Evolutionary conservation across 2,113 vertebrate species (phyloP).

Genomic region (Alosa alosa): DNA sequence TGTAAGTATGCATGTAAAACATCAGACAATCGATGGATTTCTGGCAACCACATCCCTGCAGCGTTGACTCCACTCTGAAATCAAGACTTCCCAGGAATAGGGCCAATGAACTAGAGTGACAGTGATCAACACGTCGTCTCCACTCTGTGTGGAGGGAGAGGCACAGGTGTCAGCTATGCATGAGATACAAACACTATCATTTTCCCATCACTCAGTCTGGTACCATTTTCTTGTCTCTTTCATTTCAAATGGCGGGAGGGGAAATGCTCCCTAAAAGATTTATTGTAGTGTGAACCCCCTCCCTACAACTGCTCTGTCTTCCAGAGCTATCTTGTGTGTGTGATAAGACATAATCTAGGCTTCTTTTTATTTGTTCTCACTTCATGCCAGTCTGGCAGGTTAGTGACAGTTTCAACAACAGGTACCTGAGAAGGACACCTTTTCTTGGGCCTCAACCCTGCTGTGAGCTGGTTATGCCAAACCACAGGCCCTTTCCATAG

Average conservation of each 20-base stretch:
- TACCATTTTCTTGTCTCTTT: not conserved
- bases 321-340: not conserved
- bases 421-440: constrained; percentile 34
- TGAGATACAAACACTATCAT: constrained; percentile 34
- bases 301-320: not conserved
- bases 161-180: constrained; percentile 38
- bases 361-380: constrained; percentile 8
- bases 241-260: not conserved
- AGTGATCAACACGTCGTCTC: constrained; percentile 38
- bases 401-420: constrained; percentile 55
- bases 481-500: constrained; percentile 31
- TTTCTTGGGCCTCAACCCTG: constrained; percentile 36
- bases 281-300: not conserved
- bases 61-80: constrained; percentile 4
- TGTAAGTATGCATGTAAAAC: not conserved
- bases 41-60: not conserved
- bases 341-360: not conserved
- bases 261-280: not conserved
- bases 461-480: constrained; percentile 29
- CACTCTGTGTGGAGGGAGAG: constrained; percentile 32
- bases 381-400: constrained; percentile 53
- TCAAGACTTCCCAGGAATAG: not conserved
- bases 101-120: constrained; percentile 31
- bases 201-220: constrained; percentile 31
- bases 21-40: not conserved